phyloP scores from a whole-genome alignment of 2,797 vertebrate genomes.

The Gallinago stenura region DNA sequence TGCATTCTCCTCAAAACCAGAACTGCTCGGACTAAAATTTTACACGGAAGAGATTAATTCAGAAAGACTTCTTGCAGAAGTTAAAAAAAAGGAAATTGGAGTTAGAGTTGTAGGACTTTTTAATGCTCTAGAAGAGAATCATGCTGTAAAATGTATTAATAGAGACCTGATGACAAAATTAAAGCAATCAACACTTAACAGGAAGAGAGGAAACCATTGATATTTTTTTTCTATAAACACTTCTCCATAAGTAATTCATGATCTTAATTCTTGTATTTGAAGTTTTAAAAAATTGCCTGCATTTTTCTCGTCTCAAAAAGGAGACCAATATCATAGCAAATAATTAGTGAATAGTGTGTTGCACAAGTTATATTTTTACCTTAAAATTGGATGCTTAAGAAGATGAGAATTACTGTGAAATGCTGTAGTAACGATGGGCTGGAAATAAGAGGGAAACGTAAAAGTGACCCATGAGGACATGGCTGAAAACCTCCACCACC shows the following conservation, averaged over 20 bases:
- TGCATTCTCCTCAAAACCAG: background rate
- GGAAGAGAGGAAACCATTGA: background rate
- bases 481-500: background rate
- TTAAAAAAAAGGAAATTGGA: background rate
- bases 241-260: fast-evolving
- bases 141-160: background rate
- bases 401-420: background rate
- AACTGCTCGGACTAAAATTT: background rate
- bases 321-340: background rate
- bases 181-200: background rate
- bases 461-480: background rate
- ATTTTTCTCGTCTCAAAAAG: background rate
- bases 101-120: background rate
- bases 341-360: background rate
- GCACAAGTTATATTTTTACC: background rate
- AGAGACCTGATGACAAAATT: background rate
- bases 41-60: background rate
- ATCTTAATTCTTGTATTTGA: background rate
- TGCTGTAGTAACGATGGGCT: background rate
- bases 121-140: background rate
- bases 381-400: background rate
- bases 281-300: background rate
- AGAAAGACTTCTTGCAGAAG: background rate
- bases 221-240: background rate
- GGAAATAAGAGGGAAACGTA: background rate